Percentiles rank a stretch among this genome's conserved stretches.
Evolutionary conservation across 2,888 invertebrate genomes (phyloP).

Genomic region (Mechanitis messenoides): DNA sequence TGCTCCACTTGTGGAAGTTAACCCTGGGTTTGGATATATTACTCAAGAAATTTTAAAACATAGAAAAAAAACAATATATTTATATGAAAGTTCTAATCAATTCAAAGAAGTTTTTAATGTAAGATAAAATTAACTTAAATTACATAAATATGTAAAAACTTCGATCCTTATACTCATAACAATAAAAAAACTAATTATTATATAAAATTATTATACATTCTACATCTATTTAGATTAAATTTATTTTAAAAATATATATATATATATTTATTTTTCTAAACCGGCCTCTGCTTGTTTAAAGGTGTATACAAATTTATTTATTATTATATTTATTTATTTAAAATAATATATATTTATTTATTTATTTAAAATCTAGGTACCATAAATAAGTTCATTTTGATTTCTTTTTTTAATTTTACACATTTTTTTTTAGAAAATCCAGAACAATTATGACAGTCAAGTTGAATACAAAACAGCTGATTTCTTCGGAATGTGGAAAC

Average conservation of each 20-base stretch:
- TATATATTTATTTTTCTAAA: no score
- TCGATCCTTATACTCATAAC: no score
- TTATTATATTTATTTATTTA: no score
- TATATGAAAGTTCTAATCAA: conserved; percentile 76
- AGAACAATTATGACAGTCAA: conserved; percentile 53
- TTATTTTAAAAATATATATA: no score
- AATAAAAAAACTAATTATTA: no score
- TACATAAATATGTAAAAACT: no score
- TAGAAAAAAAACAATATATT: conserved; percentile 68
- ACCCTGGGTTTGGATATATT: conserved; percentile 82
- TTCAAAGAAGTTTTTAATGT: conserved; percentile 69
- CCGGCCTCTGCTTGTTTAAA: no score
- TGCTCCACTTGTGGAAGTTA: conserved; percentile 79
- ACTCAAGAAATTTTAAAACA: conserved; percentile 76
- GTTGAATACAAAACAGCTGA: conserved; percentile 71
- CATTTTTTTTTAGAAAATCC: conserved; percentile 48
- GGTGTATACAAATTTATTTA: neutral
- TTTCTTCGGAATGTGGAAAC: conserved; percentile 76
- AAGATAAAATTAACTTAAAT: conserved; percentile 33
- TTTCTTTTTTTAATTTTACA: neutral
- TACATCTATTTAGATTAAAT: no score
- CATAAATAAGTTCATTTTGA: no score
- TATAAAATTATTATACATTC: no score
- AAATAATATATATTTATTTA: no score
- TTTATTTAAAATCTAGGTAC: no score